Evolutionary conservation across 2,113 vertebrate species (phyloP), one percentile per base, ranked within the genome.

Genomic region (Ancistrus triradiatus): DNA sequence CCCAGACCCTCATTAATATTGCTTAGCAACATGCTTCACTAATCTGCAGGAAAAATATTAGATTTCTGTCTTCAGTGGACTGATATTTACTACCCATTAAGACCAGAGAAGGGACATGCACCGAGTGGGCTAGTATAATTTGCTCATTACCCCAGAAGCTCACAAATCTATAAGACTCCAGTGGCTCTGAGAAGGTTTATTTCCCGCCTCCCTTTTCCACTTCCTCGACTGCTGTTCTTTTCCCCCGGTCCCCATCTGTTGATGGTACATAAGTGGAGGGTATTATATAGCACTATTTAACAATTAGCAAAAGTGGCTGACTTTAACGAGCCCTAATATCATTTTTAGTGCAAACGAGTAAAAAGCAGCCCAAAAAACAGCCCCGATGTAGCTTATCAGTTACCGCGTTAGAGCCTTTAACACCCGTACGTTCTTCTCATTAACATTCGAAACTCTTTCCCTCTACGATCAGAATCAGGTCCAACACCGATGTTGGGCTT

Each of bases 221-320:
- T 68, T 64, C 57, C 66, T 57, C 42, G 6, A 56, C 50, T 27
- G 21, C 37, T 27, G 21, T 44, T 50, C 57, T 40, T 69, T 56
- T 43, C 42, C 43, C 35, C 35, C 44, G 60, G 48, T 55, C 42
- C 47, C 67, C 69, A 68, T 74, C 72, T 77, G 68, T 43, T 59
- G 53, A 61, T 66, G 66, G 60, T 46, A 59, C 40, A 66, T 72
- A 57, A 63, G 58, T 47, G 43, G 57, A 57, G 63, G 72, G 71
- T 58, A 72, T 72, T 72, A 74, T 74, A 72, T 74, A 74, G 58
- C 77, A 72, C 70, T 72, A 72, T 74, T 72, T 74, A 74, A 55
- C 77, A 74, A 78, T 74, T 74, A 74, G 59, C 61, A 7, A 66
- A 68, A 68, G 57, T 70, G 66, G 59, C 46, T 72, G 63, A 76